Base-by-base conservation (phyloP, 2,797 vertebrate genomes). In the Poeciliopsis paucimaculata region DNA sequence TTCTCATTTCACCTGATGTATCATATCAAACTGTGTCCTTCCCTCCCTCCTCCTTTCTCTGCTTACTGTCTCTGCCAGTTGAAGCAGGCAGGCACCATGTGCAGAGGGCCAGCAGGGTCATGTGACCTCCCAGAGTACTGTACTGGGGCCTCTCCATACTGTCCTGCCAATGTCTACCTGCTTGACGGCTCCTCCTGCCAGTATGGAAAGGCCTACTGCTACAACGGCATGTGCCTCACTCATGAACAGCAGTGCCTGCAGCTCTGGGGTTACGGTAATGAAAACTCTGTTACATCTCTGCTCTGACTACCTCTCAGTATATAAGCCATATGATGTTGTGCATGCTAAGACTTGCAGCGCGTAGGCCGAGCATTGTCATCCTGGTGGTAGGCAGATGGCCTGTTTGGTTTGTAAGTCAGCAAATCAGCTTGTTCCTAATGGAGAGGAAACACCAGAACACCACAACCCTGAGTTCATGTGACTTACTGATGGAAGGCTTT, bases 121-220 rank as follows among this genome's bases (percentile, higher is more conserved):
- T 99, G 98, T 2, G 98, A 99, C 94, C 97, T 99, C 10, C 97
- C 98, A 0, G 98, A 99, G 75, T 99, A 96, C 92, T 99, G 98
- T 94, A 98, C 96, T 0, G 98, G 98, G 0, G 92, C 95, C 0
- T 97, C 97, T 0, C 95, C 98, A 0, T 96, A 95, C 92, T 99
- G 98, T 80, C 98, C 98, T 0, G 66, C 94, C 75, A 99, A 99
- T 0, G 94, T 97, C 18, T 97, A 98, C 92, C 94, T 97, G 49
- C 92, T 98, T 90, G 98, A 99, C 0, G 97, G 98, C 77, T 97
- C 97, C 0, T 76, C 95, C 16, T 99, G 98, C 0, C 97, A 97
- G 78, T 68, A 84, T 0, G 94, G 95, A 0, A 80, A 87, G 7
- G 98, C 97, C 31, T 98, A 97, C 93, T 99, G 98, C 93, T 95